Percentiles rank a stretch among this genome's conserved stretches.
phyloP scores from a whole-genome alignment of 1,140 invertebrate genomes.

The Sipha flava region DNA sequence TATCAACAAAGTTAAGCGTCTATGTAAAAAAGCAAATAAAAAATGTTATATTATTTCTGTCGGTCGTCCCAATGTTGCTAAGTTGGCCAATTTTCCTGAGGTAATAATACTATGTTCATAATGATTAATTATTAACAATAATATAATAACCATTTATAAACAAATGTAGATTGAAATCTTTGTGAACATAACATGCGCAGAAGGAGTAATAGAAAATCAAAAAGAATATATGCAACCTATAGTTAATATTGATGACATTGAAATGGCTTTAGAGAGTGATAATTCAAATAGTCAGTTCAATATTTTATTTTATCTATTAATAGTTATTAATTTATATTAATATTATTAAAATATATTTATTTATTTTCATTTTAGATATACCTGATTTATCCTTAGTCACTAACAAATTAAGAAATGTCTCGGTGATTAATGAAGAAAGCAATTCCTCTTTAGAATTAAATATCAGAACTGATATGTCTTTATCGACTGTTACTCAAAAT shows the following conservation, averaged over 20 bases:
- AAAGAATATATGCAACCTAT: constrained; percentile 83
- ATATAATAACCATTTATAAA: constrained; percentile 22
- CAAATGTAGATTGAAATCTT: constrained; percentile 73
- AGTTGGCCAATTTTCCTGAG: constrained; percentile 88
- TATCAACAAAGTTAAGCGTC: constrained; percentile 63
- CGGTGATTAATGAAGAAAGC: background rate
- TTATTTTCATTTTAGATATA: background rate
- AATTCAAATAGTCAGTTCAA: background rate
- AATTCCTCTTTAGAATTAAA: constrained; percentile 35
- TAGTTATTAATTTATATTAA: background rate
- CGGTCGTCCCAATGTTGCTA: constrained; percentile 83
- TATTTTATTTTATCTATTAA: background rate
- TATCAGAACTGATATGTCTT: constrained; percentile 40
- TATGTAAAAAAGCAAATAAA: constrained; percentile 65
- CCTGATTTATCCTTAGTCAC: constrained; percentile 25
- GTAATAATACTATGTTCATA: constrained; percentile 44
- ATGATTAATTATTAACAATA: background rate
- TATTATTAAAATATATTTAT: background rate
- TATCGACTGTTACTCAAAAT: constrained; percentile 44
- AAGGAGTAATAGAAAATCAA: constrained; percentile 68
- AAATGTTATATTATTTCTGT: constrained; percentile 85
- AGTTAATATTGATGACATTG: constrained; percentile 84
- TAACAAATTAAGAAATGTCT: constrained; percentile 24
- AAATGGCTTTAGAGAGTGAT: constrained; percentile 59
- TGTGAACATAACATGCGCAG: constrained; percentile 81